Conservation (phyloP, 2,888 invertebrate genomes). For the Isotomurus palustris region DNA sequence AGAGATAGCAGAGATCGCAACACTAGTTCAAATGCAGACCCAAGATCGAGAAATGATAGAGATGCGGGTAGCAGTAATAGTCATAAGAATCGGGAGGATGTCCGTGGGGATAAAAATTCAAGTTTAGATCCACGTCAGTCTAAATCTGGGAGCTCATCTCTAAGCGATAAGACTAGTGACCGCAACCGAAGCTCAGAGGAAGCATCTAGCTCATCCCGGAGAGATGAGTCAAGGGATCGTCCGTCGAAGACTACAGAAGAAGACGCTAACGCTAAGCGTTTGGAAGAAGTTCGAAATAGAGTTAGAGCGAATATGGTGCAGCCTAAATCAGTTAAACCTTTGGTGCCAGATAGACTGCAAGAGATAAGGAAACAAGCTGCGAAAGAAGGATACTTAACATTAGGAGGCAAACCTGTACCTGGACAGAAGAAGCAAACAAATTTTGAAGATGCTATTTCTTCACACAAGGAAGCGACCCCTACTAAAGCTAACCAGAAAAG, state of each 20-base stretch:
- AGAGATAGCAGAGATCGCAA: no score
- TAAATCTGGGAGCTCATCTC: no score
- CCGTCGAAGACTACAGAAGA: not conserved
- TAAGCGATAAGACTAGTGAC: no score
- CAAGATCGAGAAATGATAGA: no score
- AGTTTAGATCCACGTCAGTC: no score
- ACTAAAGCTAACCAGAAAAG: no score
- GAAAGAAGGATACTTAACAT: constrained; percentile 26
- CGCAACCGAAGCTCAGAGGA: no score
- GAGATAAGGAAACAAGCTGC: constrained; percentile 30
- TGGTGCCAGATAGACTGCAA: constrained; percentile 12
- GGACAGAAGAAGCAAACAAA: constrained; percentile 16
- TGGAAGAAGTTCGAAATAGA: constrained; percentile 7
- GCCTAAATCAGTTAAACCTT: not conserved
- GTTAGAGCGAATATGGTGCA: not conserved
- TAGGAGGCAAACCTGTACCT: constrained; percentile 19
- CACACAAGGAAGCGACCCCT: constrained; percentile 20
- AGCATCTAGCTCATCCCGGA: no score
- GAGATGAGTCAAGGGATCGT: not conserved
- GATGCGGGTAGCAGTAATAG: no score
- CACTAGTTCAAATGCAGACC: no score
- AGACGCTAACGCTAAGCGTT: not conserved
- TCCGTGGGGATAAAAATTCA: no score
- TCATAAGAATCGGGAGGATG: no score
- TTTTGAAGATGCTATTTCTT: constrained; percentile 31